These are phyloP conservation scores for Archegozetes longisetosus DNA, from an alignment of 1,140 invertebrate species.

Conservation along the genomic window DNA sequence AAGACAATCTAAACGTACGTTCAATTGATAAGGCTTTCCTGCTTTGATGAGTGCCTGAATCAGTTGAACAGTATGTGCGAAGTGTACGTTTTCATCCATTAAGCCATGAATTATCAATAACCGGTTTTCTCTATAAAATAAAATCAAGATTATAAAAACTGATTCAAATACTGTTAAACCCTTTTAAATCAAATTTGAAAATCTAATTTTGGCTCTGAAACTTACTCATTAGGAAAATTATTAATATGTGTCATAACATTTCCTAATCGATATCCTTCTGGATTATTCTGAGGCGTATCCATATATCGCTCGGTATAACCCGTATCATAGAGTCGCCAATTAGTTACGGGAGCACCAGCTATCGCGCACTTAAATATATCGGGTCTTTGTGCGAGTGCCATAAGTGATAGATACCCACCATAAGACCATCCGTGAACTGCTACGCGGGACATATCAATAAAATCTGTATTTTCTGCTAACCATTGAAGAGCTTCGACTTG, in stretches of 20 bases:
- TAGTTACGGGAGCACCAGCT: slow-evolving; percentile 90
- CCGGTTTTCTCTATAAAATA: slow-evolving; percentile 56
- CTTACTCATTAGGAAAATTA: slow-evolving; percentile 76
- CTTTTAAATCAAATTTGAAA: neutral
- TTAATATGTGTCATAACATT: slow-evolving; percentile 60
- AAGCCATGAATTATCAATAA: slow-evolving; percentile 93
- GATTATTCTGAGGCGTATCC: slow-evolving; percentile 70
- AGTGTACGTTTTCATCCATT: slow-evolving; percentile 99
- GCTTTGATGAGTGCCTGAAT: slow-evolving; percentile 73
- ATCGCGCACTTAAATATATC: slow-evolving; percentile 39
- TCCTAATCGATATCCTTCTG: slow-evolving; percentile 54
- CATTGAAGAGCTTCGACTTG: slow-evolving; percentile 72
- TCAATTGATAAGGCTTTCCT: slow-evolving; percentile 78
- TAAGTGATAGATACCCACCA: slow-evolving; percentile 41
- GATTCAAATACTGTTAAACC: neutral
- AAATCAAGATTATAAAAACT: slow-evolving; percentile 12
- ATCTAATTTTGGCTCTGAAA: slow-evolving; percentile 19
- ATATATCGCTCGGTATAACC: slow-evolving; percentile 97
- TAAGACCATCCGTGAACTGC: slow-evolving; percentile 98
- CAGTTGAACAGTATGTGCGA: slow-evolving; percentile 80
- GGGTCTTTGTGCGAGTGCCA: slow-evolving; percentile 33
- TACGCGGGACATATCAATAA: slow-evolving; percentile 77
- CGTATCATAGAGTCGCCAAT: slow-evolving; percentile 85
- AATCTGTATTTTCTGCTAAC: slow-evolving; percentile 63
- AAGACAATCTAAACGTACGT: slow-evolving; percentile 36